Evolutionary conservation across 2,888 invertebrate genomes (phyloP), one percentile per base, ranked within the genome.

Genomic region (Halictus ligatus): DNA sequence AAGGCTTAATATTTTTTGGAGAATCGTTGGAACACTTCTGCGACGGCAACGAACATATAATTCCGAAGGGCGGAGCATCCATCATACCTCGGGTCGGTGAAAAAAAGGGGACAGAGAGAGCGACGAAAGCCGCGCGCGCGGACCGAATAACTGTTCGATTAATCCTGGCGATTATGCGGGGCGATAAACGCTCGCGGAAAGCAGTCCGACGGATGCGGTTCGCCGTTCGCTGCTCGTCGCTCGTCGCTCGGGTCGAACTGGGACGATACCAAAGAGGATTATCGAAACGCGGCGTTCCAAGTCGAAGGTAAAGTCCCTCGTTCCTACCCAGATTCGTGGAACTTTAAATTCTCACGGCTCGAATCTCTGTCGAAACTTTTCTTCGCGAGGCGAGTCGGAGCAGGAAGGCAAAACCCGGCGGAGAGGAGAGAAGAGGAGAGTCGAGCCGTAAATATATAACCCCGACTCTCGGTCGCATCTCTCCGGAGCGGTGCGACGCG

Each of bases 301-400:
- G 84, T 85, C 83, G 81, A 75, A 58, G 83, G 78, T 85, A 90
- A 90, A 88, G 86, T 89, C 88, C 82, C 43, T 78, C 85, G 82
- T 73, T 86, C 91, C 91, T 89, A 87, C 58, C 84, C 87, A 90
- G 91, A 89, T 90, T 88, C 90, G 83, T 74, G 85, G 85, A 87
- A 91, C 88, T 91, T 91, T 91, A 91, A 92, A 92, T 92, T 90
- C 88, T 88, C 89, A 90, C 87, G 87, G 83, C 85, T 90, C 91
- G 89, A 89, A 88, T 91, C 85, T 84, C 80, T 76, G 71, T 82
- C 86, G 83, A 88, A 91, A 91, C 84, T 90, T 91, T 91, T 89
- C 90, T 81, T 67, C 67, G 67, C 67, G 21, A 8, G 18, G 18
- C 18, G 15, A 10, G 67, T 21, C 18, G 67, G 35, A 12, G 67